These are phyloP conservation scores for Lagocephalus sceleratus DNA, from an alignment of 2,797 vertebrate species.

Conservation along the genomic window DNA sequence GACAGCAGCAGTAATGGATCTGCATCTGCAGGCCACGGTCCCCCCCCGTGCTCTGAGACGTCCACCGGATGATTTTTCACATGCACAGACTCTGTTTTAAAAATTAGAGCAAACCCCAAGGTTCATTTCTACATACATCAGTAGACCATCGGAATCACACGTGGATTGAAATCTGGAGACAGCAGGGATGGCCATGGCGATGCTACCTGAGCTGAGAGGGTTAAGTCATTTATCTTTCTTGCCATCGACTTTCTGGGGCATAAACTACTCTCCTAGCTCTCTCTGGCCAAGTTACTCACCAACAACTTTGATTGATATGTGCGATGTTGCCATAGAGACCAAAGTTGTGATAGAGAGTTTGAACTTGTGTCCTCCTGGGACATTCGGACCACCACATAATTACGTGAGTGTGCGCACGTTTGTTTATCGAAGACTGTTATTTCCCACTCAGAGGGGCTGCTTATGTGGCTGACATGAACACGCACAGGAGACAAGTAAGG, in stretches of 20 bases:
- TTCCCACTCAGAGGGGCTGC: slow-evolving; percentile 45
- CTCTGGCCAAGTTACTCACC: slow-evolving; percentile 43
- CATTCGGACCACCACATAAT: slow-evolving; percentile 36
- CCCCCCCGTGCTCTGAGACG: too few relatives aligned
- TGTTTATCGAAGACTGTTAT: slow-evolving; percentile 7
- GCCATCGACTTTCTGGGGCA: slow-evolving; percentile 41
- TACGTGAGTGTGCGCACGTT: too few relatives aligned
- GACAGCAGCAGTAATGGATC: too few relatives aligned
- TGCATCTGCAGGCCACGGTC: too few relatives aligned
- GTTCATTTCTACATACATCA: too few relatives aligned
- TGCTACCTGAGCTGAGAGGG: slow-evolving; percentile 7
- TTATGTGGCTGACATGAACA: slow-evolving; percentile 22
- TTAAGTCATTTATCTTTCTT: slow-evolving; percentile 40
- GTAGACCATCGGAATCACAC: slow-evolving; percentile 19
- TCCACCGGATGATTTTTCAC: too few relatives aligned
- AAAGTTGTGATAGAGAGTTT: slow-evolving; percentile 36
- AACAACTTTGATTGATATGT: slow-evolving; percentile 58
- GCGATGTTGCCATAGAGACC: slow-evolving; percentile 46
- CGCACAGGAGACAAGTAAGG: slow-evolving; percentile 22
- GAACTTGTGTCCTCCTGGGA: slow-evolving; percentile 42
- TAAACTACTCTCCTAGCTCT: slow-evolving; percentile 51
- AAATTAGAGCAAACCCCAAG: too few relatives aligned
- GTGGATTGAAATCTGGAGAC: slow-evolving; percentile 11
- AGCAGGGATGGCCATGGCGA: neutral
- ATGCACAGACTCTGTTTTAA: too few relatives aligned